Conservation (phyloP, 1,140 invertebrate species). For the Himalopsyche phryganea region DNA sequence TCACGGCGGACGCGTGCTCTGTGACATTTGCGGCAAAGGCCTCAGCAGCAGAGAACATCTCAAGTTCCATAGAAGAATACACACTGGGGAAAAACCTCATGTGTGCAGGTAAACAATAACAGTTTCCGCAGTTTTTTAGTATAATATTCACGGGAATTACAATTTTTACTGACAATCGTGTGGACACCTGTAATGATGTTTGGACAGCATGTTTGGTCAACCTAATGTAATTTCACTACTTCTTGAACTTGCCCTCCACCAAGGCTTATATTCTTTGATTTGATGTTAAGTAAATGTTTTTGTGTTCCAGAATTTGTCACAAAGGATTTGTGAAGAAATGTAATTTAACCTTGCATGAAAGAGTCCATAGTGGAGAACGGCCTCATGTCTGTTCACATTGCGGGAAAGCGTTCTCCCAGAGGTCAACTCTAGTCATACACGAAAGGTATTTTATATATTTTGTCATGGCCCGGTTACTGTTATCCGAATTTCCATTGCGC, state of each 20-base stretch:
- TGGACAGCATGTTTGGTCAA: too few relatives aligned
- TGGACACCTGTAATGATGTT: too few relatives aligned
- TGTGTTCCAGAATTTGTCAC: constrained; percentile 54
- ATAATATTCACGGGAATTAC: neutral
- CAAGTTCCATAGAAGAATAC: constrained; percentile 67
- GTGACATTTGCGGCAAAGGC: constrained; percentile 75
- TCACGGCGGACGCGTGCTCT: constrained; percentile 56
- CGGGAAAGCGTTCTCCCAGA: constrained; percentile 75
- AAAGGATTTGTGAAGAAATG: constrained; percentile 64
- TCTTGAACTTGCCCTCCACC: too few relatives aligned
- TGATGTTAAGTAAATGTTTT: too few relatives aligned
- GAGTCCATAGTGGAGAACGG: constrained; percentile 63
- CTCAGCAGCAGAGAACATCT: constrained; percentile 67
- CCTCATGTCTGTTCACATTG: constrained; percentile 66
- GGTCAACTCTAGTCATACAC: constrained; percentile 72
- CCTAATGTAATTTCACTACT: too few relatives aligned
- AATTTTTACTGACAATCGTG: too few relatives aligned
- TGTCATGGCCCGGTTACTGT: too few relatives aligned
- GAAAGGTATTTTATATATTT: constrained; percentile 57
- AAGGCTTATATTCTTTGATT: too few relatives aligned
- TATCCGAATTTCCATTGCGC: too few relatives aligned
- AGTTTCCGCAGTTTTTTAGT: too few relatives aligned
- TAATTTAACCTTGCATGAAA: constrained; percentile 59
- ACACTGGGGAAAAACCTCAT: constrained; percentile 71
- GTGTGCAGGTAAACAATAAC: constrained; percentile 54